Base-by-base conservation (phyloP, 2,797 vertebrate species). In the Hydrocynus forskahlii region DNA sequence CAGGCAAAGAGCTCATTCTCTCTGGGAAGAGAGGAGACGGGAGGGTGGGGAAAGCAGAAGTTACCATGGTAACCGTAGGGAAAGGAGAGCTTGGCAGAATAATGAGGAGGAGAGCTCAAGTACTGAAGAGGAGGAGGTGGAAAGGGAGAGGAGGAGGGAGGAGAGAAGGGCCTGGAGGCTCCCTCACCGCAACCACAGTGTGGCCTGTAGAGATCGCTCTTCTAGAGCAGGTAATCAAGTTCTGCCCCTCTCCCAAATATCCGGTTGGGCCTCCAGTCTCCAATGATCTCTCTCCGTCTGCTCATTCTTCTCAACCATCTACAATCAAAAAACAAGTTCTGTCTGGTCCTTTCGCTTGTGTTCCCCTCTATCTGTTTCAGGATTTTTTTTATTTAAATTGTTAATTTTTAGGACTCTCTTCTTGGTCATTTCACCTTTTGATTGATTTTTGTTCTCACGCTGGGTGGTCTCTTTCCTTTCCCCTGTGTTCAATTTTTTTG, bases 221-320 rank as follows among this genome's bases (percentile, higher is more conserved):
- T 19, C 85, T 86, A 88, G 89, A 87, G 88, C 92, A 95, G 94
- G 94, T 95, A 94, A 94, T 87, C 57, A 69, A 19, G 55, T 55
- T 71, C 63, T 80, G n/a, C 86, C 88, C 75, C 80, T 86, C 84
- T 88, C 80, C 23, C 23, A 62, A 63, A 54, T 23, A 38, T 70
- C 57, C 35, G 35, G 40, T 23, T 79, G 76, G 71, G 45, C 48
- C 45, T 70, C 21, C 19, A 16, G 45, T 70, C 55, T 83, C 21
- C 40, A 45, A 16, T 14, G 59, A 29, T 40, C 54, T 74, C 59
- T 21, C 75, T 86, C 17, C 54, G 7, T 85, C 70, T 57, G 82
- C 63, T 90, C 12, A 52, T 67, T 76, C 80, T 60, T 82, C 60
- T 71, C n/a, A 17, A 71, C 86, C 71, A 85, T 74, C 81, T 78